phyloP scores from a whole-genome alignment of 1,140 invertebrate species.

The Formica selysi region DNA sequence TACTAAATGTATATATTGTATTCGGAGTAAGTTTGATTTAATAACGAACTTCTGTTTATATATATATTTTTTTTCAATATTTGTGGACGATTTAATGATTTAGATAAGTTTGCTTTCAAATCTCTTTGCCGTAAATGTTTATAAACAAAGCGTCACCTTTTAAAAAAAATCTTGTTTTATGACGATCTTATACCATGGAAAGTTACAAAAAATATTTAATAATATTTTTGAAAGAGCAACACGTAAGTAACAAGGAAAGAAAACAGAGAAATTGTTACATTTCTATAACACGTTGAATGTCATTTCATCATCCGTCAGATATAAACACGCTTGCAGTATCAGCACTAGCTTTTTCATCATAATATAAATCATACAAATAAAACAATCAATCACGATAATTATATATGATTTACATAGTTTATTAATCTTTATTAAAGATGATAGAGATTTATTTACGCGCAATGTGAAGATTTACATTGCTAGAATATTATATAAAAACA shows the following conservation, averaged over 20 bases:
- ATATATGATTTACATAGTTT: neutral
- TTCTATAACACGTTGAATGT: neutral
- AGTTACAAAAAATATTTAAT: neutral
- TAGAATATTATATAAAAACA: neutral
- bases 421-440: neutral
- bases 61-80: no score
- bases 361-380: neutral
- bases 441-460: neutral
- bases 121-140: no score
- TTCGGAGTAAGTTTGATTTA: neutral
- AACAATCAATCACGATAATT: neutral
- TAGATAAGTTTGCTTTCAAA: no score
- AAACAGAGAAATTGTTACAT: neutral
- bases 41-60: neutral
- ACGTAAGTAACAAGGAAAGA: neutral
- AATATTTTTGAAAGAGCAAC: neutral
- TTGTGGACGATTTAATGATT: no score
- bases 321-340: neutral
- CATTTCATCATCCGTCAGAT: neutral
- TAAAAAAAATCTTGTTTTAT: neutral
- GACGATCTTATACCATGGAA: neutral
- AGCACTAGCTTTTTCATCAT: neutral
- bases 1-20: neutral
- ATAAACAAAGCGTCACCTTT: neutral
- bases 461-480: neutral